Evolutionary conservation across 1,140 invertebrate genomes (phyloP), one percentile per base, ranked within the genome.

Genomic region (Danaus melanippus): DNA sequence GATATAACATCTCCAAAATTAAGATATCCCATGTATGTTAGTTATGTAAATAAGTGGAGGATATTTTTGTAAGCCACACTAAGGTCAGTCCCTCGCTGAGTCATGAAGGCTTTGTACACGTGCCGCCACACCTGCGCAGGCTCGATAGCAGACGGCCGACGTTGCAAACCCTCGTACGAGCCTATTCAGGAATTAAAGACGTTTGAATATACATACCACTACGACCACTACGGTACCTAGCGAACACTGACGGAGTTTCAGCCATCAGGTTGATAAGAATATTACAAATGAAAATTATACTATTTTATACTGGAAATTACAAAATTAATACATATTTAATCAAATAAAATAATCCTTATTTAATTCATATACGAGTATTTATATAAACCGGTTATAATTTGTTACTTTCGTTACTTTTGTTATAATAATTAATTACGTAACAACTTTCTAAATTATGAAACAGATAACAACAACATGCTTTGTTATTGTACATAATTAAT

Each of bases 81-180:
- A 15, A 15, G 15, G 15, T 15, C 40, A 48, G 53, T 48, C 52
- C 58, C 49, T 53, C 61, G 66, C 74, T 78, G 73, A 74, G 58
- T 76, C 73, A 70, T 58, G 64, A 67, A 63, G 66, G 64, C 58
- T 72, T 58, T 62, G 60, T 67, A 68, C 70, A 72, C 61, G 61
- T 71, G 66, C 58, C 66, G 61, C 59, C 69, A 72, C 76, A 79
- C 70, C 76, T 79, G 76, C 54, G 74, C 49, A 43, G 46, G 45
- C 12, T 46, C 50, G 53, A 62, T 57, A 53, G 55, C 42, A 62
- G 50, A 48, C 46, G 53, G 41, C 46, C 42, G 15, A 58, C 51
- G 42, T 58, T 53, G 46, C 54, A 56, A 41, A 53, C 32, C 48
- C 46, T 32, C 21, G 21, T 32, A 49, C 47, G 9, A 49, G 41